These are phyloP conservation scores for Drosophila paramelanica DNA, from an alignment of 2,888 invertebrate species.

Conservation along the genomic window DNA sequence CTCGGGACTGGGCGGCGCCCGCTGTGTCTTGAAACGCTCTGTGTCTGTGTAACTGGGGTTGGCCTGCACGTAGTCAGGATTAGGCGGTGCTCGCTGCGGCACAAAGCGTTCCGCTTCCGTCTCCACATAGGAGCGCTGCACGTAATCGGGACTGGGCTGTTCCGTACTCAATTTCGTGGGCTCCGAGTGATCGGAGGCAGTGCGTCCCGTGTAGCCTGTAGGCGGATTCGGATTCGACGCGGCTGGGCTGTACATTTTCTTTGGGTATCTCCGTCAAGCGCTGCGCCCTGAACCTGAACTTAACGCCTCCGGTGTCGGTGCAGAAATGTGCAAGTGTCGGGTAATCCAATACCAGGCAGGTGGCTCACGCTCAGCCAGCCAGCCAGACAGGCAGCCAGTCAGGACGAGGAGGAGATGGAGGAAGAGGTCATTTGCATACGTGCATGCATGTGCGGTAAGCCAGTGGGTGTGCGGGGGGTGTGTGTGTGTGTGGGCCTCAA, in stretches of 20 bases:
- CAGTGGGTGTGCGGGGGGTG: conserved; percentile 9
- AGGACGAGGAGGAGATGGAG: not conserved
- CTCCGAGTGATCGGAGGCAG: conserved; percentile 14
- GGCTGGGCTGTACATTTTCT: conserved; percentile 39
- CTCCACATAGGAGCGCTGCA: conserved; percentile 22
- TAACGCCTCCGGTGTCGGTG: conserved; percentile 78
- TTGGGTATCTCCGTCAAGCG: not conserved
- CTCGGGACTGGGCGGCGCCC: conserved; percentile 18
- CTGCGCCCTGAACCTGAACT: conserved; percentile 57
- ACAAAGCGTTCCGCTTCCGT: conserved; percentile 23
- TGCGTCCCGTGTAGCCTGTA: conserved; percentile 2
- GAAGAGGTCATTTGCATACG: conserved; percentile 53
- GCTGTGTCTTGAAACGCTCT: conserved; percentile 17
- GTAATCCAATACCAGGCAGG: conserved; percentile 68
- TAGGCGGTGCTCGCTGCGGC: conserved; percentile 23
- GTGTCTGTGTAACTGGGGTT: conserved; percentile 10
- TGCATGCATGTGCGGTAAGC: conserved; percentile 32
- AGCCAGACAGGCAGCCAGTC: conserved; percentile 5
- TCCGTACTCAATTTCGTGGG: not conserved
- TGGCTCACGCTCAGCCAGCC: conserved; percentile 35
- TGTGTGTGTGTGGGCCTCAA: conserved; percentile 36
- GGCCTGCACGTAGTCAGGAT: conserved; percentile 14
- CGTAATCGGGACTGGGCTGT: conserved; percentile 18
- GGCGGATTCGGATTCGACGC: conserved; percentile 15
- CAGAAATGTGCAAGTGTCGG: conserved; percentile 82